Base-by-base conservation (phyloP, 2,888 invertebrate species). In the Lepidonotus clava region DNA sequence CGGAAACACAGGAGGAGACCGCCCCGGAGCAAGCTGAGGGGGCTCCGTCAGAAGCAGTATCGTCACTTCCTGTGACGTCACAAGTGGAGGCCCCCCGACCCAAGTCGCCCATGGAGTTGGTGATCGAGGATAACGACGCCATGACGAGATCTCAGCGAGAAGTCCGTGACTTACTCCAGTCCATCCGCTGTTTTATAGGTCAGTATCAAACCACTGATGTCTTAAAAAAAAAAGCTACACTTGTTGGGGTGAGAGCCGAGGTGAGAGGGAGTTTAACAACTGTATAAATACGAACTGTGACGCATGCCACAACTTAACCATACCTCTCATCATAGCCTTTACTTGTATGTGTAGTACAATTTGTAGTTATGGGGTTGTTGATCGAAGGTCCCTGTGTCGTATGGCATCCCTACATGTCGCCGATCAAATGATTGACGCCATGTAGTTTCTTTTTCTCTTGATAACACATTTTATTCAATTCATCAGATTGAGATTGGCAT, bases 101-200 rank as follows among this genome's bases (percentile, higher is more conserved):
- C 38, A 46, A 76, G 77, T 53, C 51, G 2, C 80, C 46, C 1
- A 46, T 51, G n/a, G 71, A 85, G 34, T 38, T 85, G 32, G 71
- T 85, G 21, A 85, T 85, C 38, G 83, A 83, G 61, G 87, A 84
- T 46, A 66, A 76, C 11, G 84, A 71, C 28, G 66, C 84, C 36
- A 38, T 87, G 84, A 77, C 86, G 32, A 18, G 34, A 76, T 71
- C 84, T 1, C 87, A 87, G 86, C 38, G 84, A 61, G 83, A 85
- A 14, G 76, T 86, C 18, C 76, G 66, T 14, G 87, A 88, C 71
- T 83, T 89, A 4, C 86, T 90, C 21, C 40, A 76, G 67, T 91
- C 91, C 61, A 89, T 93, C 34, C 92, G 91, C 87, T 92, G 92
- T 56, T 89, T 93, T 84, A 90, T 93, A 89, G 93, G 93, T 93